Evolutionary conservation across 2,113 vertebrate species (phyloP).

Genomic region (Seriola rivoliana): DNA sequence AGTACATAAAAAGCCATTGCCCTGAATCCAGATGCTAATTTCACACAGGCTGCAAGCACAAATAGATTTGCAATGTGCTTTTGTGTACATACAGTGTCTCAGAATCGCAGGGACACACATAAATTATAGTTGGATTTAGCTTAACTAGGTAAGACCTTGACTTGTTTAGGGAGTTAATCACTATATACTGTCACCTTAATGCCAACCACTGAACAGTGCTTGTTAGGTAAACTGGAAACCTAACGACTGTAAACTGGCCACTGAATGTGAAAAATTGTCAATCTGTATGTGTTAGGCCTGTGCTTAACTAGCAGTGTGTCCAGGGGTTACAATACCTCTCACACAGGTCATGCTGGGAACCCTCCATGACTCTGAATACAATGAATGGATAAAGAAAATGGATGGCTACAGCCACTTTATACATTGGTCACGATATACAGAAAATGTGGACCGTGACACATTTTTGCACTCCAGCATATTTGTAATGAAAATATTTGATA

Average conservation of each 20-base stretch:
- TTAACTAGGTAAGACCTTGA: not conserved
- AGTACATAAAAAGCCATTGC: not conserved
- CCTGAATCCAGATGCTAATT: constrained; percentile 4
- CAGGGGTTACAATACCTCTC: not conserved
- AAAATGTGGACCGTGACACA: not conserved
- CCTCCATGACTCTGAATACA: not conserved
- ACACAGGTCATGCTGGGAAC: not conserved
- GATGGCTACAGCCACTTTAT: not conserved
- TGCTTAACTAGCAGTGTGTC: not conserved
- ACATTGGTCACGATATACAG: not conserved
- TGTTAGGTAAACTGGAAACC: not conserved
- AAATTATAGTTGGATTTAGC: not conserved
- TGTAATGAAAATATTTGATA: not conserved
- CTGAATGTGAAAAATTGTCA: not conserved
- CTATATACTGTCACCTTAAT: not conserved
- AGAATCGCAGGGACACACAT: not conserved
- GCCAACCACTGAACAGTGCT: not conserved
- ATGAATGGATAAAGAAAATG: not conserved
- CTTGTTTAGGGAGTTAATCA: not conserved
- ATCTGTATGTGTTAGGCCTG: not conserved
- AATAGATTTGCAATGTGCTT: not conserved
- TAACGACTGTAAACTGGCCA: not conserved
- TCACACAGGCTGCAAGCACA: constrained; percentile 8
- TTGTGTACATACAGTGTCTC: not conserved
- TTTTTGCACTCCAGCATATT: not conserved